phyloP scores from a whole-genome alignment of 2,888 invertebrate species.

The Eretmocerus hayati region DNA sequence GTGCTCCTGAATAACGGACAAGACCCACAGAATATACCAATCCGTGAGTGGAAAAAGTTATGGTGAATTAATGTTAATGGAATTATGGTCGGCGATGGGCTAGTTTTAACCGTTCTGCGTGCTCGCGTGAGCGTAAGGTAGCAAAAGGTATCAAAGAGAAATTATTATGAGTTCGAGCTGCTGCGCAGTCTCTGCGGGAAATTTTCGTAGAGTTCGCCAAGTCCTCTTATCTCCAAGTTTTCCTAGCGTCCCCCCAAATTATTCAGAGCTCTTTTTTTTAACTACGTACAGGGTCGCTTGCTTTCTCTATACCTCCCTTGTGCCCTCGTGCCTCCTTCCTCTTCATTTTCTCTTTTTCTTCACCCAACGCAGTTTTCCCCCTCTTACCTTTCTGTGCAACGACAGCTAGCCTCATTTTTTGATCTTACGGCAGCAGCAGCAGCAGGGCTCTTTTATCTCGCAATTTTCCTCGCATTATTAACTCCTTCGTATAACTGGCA shows the following conservation, averaged over 20 bases:
- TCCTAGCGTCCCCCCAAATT: slow-evolving; percentile 9
- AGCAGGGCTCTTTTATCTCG: too few species aligned
- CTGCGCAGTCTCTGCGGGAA: neutral
- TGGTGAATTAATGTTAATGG: neutral
- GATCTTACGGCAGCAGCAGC: too few species aligned
- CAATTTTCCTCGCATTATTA: neutral
- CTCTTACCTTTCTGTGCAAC: neutral
- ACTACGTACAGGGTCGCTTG: neutral
- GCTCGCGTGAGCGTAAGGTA: too few species aligned
- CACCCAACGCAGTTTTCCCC: neutral
- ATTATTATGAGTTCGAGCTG: slow-evolving; percentile 12
- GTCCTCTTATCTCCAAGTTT: slow-evolving; percentile 13
- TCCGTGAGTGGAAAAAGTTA: neutral
- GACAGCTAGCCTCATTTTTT: too few species aligned
- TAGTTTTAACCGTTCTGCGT: neutral
- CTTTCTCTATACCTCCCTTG: neutral
- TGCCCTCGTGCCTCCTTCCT: too few species aligned
- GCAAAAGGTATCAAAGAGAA: slow-evolving; percentile 1
- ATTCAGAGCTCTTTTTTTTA: slow-evolving; percentile 3
- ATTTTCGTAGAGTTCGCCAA: slow-evolving; percentile 2
- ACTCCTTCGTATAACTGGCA: neutral
- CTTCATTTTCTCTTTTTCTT: neutral
- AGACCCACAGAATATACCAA: too few species aligned
- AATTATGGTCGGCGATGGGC: neutral
- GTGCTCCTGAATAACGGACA: too few species aligned